A percentile compares a stretch with the other conserved stretches of the same genome.
Conservation (phyloP, 2,888 invertebrate species). For the Proisotoma minuta region DNA sequence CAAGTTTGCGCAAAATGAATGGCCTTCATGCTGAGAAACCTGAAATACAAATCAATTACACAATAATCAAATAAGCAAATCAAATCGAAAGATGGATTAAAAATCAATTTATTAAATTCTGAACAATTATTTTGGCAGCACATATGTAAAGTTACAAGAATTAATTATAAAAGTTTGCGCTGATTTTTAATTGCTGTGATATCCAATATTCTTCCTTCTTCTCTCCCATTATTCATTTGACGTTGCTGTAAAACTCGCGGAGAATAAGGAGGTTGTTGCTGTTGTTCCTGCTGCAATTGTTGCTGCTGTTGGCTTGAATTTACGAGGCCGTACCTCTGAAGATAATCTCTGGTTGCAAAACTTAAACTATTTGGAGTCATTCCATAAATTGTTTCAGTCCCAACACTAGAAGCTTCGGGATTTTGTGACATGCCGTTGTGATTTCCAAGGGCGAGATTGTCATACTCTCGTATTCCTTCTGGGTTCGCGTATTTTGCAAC, state of each 20-base stretch:
- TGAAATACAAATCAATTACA: no score
- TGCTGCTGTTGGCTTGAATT: no score
- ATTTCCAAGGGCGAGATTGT: background rate
- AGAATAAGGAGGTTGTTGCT: background rate
- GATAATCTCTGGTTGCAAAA: constrained; percentile 44
- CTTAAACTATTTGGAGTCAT: constrained; percentile 41
- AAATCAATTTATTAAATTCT: no score
- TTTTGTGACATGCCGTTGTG: no score
- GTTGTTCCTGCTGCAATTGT: background rate
- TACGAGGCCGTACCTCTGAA: constrained; percentile 43
- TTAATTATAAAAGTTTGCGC: constrained; percentile 36
- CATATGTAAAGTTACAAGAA: background rate
- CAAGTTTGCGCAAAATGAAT: no score
- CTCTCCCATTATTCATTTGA: background rate
- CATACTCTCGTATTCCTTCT: constrained; percentile 23
- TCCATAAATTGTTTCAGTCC: constrained; percentile 44
- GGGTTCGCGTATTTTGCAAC: constrained; percentile 29
- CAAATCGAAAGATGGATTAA: no score
- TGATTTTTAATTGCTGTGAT: constrained; percentile 41
- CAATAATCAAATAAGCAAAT: no score
- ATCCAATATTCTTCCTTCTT: constrained; percentile 35
- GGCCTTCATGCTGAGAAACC: no score
- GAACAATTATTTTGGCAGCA: no score
- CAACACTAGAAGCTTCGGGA: no score
- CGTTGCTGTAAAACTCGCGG: background rate